Evolutionary conservation across 2,113 vertebrate species (phyloP), one percentile per base, ranked within the genome.

Genomic region (Megalops atlanticus): DNA sequence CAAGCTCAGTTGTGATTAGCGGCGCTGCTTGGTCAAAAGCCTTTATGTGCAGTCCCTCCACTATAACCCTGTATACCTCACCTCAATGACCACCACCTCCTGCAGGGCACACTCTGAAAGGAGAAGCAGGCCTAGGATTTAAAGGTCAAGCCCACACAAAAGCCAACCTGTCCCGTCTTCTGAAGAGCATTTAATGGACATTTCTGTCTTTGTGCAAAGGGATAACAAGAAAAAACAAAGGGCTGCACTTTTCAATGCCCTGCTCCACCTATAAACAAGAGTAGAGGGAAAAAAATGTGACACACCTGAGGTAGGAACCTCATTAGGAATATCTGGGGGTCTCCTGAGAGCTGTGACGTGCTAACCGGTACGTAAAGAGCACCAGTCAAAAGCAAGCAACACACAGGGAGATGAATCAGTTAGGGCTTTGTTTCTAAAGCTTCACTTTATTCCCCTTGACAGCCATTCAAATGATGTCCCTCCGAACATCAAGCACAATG

Each of bases 381-480:
- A 85, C 91, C 92, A 93, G 91, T 93, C 88, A 88, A 91, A 92
- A 91, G 93, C 92, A 97, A 96, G 96, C 87, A 86, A 82, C 87
- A 93, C 92, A 88, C 91, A 94, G 92, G 93, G 89, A 93, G 93
- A 96, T 93, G 95, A 95, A 95, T 95, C 95, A 93, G 94, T 96
- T 93, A 94, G 88, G 84, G 91, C 95, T 94, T 93, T 96, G 96
- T 97, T 97, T 95, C 95, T 93, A 84, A 95, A 96, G 94, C 95
- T 96, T 96, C 94, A 95, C 95, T 96, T 97, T 95, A 98, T 98
- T 96, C 94, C 90, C 94, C 93, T 92, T 96, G 97, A 98, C 97
- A 98, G 96, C 96, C 96, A 95, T 97, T 97, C 96, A 95, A 95
- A 97, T 95, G 97, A 97, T 95, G 96, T 95, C 95, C 92, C 94